phyloP scores from a whole-genome alignment of 92 coral and sea anemone genomes.

The Epizoanthus illoricatus region DNA sequence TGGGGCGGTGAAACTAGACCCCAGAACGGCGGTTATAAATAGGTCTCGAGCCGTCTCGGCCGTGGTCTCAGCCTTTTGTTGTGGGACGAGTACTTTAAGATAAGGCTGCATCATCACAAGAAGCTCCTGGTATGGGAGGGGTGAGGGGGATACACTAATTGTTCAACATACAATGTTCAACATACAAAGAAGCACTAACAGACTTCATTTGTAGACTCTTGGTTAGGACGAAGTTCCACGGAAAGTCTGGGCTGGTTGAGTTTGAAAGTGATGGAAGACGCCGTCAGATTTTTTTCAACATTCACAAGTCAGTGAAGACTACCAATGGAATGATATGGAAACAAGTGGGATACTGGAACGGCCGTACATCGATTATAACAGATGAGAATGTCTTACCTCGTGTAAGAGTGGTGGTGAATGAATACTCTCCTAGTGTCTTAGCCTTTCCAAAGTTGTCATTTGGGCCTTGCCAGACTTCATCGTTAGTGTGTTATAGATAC shows the following conservation, averaged over 20 bases:
- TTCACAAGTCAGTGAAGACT: conserved; percentile 31
- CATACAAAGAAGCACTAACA: too few species aligned
- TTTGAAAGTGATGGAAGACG: conserved; percentile 67
- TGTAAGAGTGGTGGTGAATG: conserved; percentile 62
- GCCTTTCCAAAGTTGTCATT: conserved; percentile 59
- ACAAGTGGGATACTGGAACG: conserved; percentile 63
- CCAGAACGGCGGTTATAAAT: too few species aligned
- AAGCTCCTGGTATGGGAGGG: too few species aligned
- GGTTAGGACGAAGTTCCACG: conserved; percentile 46
- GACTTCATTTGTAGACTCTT: conserved; percentile 8
- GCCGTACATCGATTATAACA: conserved; percentile 37
- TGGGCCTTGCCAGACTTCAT: conserved; percentile 62
- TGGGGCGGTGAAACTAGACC: too few species aligned
- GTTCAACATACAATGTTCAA: too few species aligned
- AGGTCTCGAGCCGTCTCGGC: too few species aligned
- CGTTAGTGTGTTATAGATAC: conserved; percentile 54
- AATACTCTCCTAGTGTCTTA: conserved; percentile 72
- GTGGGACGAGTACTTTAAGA: too few species aligned
- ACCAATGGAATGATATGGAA: conserved; percentile 39
- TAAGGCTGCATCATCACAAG: too few species aligned
- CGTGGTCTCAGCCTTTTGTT: too few species aligned
- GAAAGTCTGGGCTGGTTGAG: conserved; percentile 64
- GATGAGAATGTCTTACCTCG: conserved; percentile 28
- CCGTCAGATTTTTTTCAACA: conserved; percentile 45
- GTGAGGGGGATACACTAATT: too few species aligned